phyloP scores from a whole-genome alignment of 1,140 invertebrate species.

The Spodoptera frugiperda region DNA sequence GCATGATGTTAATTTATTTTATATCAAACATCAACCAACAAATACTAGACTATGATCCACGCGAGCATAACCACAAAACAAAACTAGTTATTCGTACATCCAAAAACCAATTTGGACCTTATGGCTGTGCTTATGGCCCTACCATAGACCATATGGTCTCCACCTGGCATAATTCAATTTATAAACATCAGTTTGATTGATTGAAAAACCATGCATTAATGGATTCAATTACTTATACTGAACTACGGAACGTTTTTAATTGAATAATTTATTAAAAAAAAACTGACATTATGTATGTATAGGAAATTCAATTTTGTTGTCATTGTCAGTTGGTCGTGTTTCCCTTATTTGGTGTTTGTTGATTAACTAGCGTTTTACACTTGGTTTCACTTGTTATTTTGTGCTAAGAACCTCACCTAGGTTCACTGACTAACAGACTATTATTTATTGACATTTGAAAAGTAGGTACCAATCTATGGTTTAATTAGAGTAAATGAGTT shows the following conservation, averaged over 20 bases:
- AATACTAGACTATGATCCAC: too few relatives aligned
- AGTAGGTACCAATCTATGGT: too few relatives aligned
- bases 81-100: too few relatives aligned
- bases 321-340: background rate
- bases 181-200: constrained; percentile 15
- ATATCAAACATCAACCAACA: too few relatives aligned
- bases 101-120: too few relatives aligned
- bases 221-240: constrained; percentile 31
- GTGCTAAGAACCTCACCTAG: too few relatives aligned
- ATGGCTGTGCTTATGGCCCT: background rate
- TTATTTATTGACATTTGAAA: too few relatives aligned
- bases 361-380: background rate
- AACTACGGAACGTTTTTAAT: background rate
- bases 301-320: constrained; percentile 49
- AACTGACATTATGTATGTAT: constrained; percentile 45
- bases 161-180: background rate
- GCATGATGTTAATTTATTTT: too few relatives aligned
- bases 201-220: constrained; percentile 48
- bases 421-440: too few relatives aligned
- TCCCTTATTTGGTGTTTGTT: constrained; percentile 14
- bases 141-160: background rate
- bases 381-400: too few relatives aligned
- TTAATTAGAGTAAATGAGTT: too few relatives aligned
- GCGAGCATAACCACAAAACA: too few relatives aligned
- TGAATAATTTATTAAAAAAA: constrained; percentile 36